Percentiles rank a stretch among this genome's conserved stretches.
These are phyloP conservation scores for Troides oblongomaculatus DNA, from an alignment of 2,888 invertebrate species.

Conservation along the genomic window DNA sequence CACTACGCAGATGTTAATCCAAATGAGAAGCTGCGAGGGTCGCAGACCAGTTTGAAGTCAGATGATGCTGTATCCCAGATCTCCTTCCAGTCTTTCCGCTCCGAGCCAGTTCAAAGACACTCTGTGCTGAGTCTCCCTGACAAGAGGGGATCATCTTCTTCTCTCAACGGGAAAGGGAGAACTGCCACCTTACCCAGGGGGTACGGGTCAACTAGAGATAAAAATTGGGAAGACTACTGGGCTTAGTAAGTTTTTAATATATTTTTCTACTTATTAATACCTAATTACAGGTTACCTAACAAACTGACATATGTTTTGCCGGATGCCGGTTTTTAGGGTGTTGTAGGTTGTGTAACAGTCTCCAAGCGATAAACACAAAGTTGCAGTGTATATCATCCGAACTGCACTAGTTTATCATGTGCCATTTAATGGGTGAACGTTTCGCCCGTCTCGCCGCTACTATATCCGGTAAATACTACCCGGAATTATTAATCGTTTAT, in stretches of 20 bases:
- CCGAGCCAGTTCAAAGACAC: slow-evolving; percentile 60
- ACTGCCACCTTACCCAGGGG: slow-evolving; percentile 70
- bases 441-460: too few species aligned
- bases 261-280: not conserved
- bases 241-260: slow-evolving; percentile 58
- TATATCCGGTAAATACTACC: too few species aligned
- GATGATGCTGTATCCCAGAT: slow-evolving; percentile 61
- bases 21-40: slow-evolving; percentile 51
- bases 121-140: slow-evolving; percentile 64
- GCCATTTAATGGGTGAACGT: too few species aligned
- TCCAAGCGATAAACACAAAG: too few species aligned
- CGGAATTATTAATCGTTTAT: not conserved
- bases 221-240: slow-evolving; percentile 76
- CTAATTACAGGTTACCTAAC: not conserved
- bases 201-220: slow-evolving; percentile 66
- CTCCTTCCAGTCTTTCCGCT: slow-evolving; percentile 66
- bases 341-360: too few species aligned
- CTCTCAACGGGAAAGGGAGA: slow-evolving; percentile 56
- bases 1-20: slow-evolving; percentile 51
- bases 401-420: too few species aligned
- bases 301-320: too few species aligned
- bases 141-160: slow-evolving; percentile 51
- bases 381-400: too few species aligned
- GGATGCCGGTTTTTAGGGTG: too few species aligned
- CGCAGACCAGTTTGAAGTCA: slow-evolving; percentile 58